A percentile compares a stretch with the other conserved stretches of the same genome.
These are phyloP conservation scores for Hermaeophaga mercurialis DNA, from an alignment of 2,888 invertebrate species.

Conservation along the genomic window DNA sequence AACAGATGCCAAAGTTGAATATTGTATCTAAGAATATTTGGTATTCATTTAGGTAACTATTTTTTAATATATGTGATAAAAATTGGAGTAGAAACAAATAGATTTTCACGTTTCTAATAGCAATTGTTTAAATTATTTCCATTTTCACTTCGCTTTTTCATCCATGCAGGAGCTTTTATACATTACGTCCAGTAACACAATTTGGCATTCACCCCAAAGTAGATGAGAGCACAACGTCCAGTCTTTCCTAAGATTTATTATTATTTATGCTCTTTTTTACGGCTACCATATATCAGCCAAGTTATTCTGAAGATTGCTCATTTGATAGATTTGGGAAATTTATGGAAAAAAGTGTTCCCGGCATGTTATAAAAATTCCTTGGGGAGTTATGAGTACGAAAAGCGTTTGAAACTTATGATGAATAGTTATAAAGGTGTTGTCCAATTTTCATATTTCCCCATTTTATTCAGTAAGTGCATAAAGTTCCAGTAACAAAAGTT, in stretches of 20 bases:
- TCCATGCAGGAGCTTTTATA: too few relatives aligned
- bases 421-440: constrained; percentile 1
- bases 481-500: not conserved
- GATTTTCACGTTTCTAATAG: too few relatives aligned
- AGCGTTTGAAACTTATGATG: constrained; percentile 9
- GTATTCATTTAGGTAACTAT: too few relatives aligned
- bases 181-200: constrained; percentile 17
- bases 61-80: too few relatives aligned
- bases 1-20: too few relatives aligned
- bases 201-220: constrained; percentile 20
- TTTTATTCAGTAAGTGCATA: not conserved
- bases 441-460: constrained; percentile 1
- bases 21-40: too few relatives aligned
- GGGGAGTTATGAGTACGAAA: constrained; percentile 1
- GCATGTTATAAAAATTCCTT: constrained; percentile 20
- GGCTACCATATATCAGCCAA: constrained; percentile 13
- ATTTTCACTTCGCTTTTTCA: too few relatives aligned
- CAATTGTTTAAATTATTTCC: too few relatives aligned
- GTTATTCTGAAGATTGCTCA: constrained; percentile 24
- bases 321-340: constrained; percentile 24
- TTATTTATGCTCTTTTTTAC: constrained; percentile 19
- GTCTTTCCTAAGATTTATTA: constrained; percentile 22
- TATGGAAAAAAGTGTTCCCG: constrained; percentile 20
- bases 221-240: constrained; percentile 9
- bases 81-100: too few relatives aligned